Conservation (phyloP, 1,140 invertebrate genomes). For the Scylla paramamosain region DNA sequence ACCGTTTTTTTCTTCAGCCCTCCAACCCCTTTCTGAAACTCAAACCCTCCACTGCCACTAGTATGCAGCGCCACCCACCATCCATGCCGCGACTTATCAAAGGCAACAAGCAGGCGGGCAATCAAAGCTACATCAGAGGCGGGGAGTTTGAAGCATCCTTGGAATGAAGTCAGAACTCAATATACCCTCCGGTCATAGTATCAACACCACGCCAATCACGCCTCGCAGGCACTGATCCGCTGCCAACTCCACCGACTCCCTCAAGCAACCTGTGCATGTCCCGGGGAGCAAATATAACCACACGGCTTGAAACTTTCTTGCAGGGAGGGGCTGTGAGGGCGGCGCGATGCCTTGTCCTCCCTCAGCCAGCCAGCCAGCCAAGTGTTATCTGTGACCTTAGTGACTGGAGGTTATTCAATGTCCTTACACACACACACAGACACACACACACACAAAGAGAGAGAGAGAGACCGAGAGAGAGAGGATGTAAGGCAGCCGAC, state of each 20-base stretch:
- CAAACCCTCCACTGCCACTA: too few relatives aligned
- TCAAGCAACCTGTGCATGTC: background rate
- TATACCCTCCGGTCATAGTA: background rate
- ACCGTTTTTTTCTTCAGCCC: too few relatives aligned
- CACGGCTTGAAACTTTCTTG: background rate
- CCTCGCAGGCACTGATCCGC: background rate
- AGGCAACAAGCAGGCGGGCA: too few relatives aligned
- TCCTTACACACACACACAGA: too few relatives aligned
- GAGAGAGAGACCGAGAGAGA: too few relatives aligned
- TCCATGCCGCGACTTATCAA: too few relatives aligned
- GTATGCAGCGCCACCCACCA: too few relatives aligned
- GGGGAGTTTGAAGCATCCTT: background rate
- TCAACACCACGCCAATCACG: background rate
- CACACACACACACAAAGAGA: too few relatives aligned
- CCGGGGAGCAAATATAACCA: background rate
- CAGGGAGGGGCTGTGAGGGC: background rate
- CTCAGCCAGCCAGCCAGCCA: background rate
- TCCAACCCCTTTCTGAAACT: too few relatives aligned
- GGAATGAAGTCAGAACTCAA: background rate
- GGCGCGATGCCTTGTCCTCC: too few relatives aligned
- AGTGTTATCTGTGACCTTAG: background rate
- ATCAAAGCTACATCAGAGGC: background rate
- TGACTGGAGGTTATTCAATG: too few relatives aligned
- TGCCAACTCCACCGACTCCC: background rate
- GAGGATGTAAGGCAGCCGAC: too few relatives aligned